These are phyloP conservation scores for Cheumatopsyche charites DNA, from an alignment of 1,140 invertebrate species.

Conservation along the genomic window DNA sequence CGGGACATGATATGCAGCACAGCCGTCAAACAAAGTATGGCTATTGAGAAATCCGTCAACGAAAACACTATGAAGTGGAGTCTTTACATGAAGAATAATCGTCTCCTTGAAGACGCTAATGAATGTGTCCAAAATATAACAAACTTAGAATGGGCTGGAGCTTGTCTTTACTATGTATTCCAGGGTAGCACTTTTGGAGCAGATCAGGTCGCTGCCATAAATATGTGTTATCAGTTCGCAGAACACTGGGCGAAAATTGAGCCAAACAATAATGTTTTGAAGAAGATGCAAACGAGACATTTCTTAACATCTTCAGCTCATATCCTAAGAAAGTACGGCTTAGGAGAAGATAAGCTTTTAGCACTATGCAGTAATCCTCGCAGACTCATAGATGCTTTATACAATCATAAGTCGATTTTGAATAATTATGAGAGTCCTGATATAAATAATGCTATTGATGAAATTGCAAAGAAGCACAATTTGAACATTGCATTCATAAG, in stretches of 20 bases:
- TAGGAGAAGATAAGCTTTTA: slow-evolving; percentile 63
- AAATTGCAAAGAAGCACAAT: slow-evolving; percentile 62
- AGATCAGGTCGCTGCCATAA: slow-evolving; percentile 65
- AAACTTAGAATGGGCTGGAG: slow-evolving; percentile 62
- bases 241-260: slow-evolving; percentile 59
- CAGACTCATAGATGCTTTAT: slow-evolving; percentile 62
- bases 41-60: slow-evolving; percentile 52
- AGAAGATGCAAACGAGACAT: slow-evolving; percentile 63
- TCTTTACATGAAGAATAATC: slow-evolving; percentile 42
- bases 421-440: slow-evolving; percentile 60
- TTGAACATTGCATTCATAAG: slow-evolving; percentile 58
- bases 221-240: slow-evolving; percentile 65
- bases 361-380: slow-evolving; percentile 61
- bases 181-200: slow-evolving; percentile 61
- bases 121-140: slow-evolving; percentile 58
- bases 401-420: slow-evolving; percentile 61
- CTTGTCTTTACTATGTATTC: slow-evolving; percentile 60
- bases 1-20: slow-evolving; percentile 62
- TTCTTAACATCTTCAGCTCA: slow-evolving; percentile 63
- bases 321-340: slow-evolving; percentile 62
- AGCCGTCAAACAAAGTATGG: slow-evolving; percentile 61
- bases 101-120: slow-evolving; percentile 52
- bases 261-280: slow-evolving; percentile 55
- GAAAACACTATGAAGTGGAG: slow-evolving; percentile 43
- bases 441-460: slow-evolving; percentile 62